Conservation (phyloP, 2,113 vertebrate genomes). For the Bufo gargarizans region DNA sequence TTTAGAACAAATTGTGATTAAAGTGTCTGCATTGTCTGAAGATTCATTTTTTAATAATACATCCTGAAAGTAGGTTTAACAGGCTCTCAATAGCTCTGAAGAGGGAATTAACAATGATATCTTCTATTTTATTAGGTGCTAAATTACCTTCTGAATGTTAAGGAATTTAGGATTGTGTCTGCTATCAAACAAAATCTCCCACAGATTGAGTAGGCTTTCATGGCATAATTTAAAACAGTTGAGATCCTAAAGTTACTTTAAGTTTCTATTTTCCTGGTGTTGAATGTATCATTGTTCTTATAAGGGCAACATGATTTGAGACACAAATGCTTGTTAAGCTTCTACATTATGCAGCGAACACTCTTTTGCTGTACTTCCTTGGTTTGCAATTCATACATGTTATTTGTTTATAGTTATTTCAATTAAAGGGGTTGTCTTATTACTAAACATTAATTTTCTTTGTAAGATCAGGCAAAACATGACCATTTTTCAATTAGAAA, state of each 20-base stretch:
- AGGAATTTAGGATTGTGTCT: slow-evolving; percentile 28
- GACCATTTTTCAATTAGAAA: too few relatives aligned
- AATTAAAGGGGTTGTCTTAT: too few relatives aligned
- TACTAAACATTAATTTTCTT: too few relatives aligned
- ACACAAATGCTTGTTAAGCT: not conserved
- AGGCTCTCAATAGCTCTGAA: slow-evolving; percentile 10
- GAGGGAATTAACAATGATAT: slow-evolving; percentile 37
- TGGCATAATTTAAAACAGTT: slow-evolving; percentile 31
- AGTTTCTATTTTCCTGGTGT: slow-evolving; percentile 23
- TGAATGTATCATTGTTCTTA: slow-evolving; percentile 30
- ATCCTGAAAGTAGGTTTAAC: slow-evolving; percentile 27
- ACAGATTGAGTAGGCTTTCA: slow-evolving; percentile 3
- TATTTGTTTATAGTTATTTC: not conserved
- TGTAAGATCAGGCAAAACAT: too few relatives aligned
- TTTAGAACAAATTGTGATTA: not conserved
- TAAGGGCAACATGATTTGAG: slow-evolving; percentile 5
- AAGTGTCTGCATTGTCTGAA: slow-evolving; percentile 2
- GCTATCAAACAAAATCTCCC: slow-evolving; percentile 20
- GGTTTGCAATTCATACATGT: not conserved
- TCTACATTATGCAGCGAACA: not conserved
- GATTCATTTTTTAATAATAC: slow-evolving; percentile 12
- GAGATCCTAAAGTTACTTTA: slow-evolving; percentile 31
- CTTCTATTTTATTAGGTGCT: slow-evolving; percentile 26
- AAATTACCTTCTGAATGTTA: slow-evolving; percentile 43
- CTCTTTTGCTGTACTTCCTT: not conserved